A percentile compares a stretch with the other conserved stretches of the same genome.
phyloP scores from a whole-genome alignment of 2,113 vertebrate species.

The Lamprotornis superbus region DNA sequence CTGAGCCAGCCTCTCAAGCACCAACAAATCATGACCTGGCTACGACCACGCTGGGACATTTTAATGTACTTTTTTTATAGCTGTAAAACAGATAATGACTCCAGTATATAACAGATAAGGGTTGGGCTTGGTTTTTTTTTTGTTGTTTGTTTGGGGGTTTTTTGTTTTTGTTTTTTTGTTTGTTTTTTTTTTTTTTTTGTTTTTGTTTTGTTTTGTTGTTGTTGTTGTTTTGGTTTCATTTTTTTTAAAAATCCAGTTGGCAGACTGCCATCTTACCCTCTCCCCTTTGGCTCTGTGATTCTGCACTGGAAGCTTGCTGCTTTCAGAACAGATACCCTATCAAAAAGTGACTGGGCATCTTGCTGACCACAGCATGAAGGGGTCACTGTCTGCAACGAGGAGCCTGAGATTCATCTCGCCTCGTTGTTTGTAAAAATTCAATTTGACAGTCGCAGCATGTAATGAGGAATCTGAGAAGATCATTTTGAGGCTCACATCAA shows the following conservation, averaged over 20 bases:
- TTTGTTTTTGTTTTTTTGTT: not conserved
- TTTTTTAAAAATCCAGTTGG: not conserved
- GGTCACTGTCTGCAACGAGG: not conserved
- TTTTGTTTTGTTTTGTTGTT: no score
- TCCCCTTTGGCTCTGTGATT: not conserved
- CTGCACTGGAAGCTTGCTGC: not conserved
- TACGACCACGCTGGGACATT: not conserved
- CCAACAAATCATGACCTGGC: not conserved
- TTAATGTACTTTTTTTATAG: constrained; percentile 10
- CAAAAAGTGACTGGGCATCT: not conserved
- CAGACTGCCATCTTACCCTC: not conserved
- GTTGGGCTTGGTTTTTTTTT: not conserved
- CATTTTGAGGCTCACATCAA: not conserved
- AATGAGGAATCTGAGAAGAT: not conserved
- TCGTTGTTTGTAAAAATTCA: not conserved
- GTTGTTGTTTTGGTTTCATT: no score
- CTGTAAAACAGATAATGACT: constrained; percentile 17
- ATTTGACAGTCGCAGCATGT: rapidly evolving
- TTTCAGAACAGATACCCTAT: not conserved
- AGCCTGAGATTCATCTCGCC: not conserved
- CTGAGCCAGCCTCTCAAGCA: not conserved
- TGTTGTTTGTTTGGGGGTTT: no score
- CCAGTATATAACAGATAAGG: not conserved
- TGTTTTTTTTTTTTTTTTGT: not conserved
- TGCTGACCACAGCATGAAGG: not conserved